phyloP scores from a whole-genome alignment of 2,113 vertebrate species.

The Leptodactylus fuscus region DNA sequence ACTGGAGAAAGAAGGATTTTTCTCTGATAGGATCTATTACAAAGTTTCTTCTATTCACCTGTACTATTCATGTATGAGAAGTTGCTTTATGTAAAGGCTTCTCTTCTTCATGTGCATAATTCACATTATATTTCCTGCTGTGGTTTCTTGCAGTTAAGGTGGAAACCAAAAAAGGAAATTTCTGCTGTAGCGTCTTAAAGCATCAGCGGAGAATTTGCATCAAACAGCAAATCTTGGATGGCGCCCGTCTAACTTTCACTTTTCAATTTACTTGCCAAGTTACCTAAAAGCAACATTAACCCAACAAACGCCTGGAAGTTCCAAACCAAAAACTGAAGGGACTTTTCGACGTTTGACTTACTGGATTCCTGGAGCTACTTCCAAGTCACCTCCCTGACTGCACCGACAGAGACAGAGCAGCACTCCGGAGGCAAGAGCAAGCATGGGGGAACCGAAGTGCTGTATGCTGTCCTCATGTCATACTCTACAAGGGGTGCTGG shows the following conservation, averaged over 20 bases:
- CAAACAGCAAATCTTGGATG: neutral
- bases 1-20: too few relatives aligned
- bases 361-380: too few relatives aligned
- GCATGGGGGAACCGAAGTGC: too few relatives aligned
- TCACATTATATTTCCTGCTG: neutral
- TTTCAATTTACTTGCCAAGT: neutral
- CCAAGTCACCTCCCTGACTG: too few relatives aligned
- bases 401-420: too few relatives aligned
- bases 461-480: neutral
- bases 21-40: too few relatives aligned
- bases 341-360: neutral
- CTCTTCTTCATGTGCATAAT: neutral
- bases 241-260: neutral
- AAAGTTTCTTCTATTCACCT: too few relatives aligned
- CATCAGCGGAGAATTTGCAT: neutral
- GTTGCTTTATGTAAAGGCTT: neutral
- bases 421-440: too few relatives aligned
- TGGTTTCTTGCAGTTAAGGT: neutral
- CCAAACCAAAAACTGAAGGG: neutral
- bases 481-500: neutral
- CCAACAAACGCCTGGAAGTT: neutral
- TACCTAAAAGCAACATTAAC: neutral
- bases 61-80: too few relatives aligned
- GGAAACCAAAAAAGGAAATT: neutral
- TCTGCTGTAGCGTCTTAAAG: neutral